phyloP scores from a whole-genome alignment of 2,797 vertebrate species.

The Rhinella marina region DNA sequence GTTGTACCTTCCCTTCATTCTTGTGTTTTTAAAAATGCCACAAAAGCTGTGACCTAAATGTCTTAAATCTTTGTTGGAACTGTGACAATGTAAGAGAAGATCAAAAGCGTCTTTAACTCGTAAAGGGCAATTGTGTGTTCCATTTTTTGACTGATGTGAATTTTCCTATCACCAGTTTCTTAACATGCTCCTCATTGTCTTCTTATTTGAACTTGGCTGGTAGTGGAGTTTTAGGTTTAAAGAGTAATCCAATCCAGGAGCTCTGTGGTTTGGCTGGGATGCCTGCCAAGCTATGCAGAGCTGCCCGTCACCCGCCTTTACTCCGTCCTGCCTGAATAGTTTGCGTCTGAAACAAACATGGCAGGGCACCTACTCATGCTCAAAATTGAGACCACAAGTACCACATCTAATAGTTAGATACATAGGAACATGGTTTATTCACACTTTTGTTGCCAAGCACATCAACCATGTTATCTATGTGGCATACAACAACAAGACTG shows the following conservation, averaged over 20 bases:
- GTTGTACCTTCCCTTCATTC: not conserved
- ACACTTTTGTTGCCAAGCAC: too few species aligned
- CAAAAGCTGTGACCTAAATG: not conserved
- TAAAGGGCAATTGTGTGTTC: not conserved
- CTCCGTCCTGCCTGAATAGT: not conserved
- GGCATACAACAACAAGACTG: too few species aligned
- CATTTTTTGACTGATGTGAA: not conserved
- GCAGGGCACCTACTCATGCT: not conserved
- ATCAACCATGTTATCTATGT: too few species aligned
- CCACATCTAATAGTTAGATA: too few species aligned
- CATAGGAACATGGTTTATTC: too few species aligned
- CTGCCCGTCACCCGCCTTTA: not conserved
- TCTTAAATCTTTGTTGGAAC: not conserved
- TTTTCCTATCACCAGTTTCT: not conserved
- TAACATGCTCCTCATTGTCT: not conserved
- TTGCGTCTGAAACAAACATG: not conserved
- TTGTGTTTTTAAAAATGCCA: not conserved
- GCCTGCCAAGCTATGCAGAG: not conserved
- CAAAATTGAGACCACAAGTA: too few species aligned
- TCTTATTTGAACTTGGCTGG: not conserved
- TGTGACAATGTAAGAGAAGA: not conserved
- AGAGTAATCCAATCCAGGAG: not conserved
- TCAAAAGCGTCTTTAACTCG: not conserved
- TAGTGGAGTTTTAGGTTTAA: not conserved
- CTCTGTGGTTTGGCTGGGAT: not conserved